These are phyloP conservation scores for Sepiola atlantica DNA, from an alignment of 2,888 invertebrate genomes.

Conservation along the genomic window DNA sequence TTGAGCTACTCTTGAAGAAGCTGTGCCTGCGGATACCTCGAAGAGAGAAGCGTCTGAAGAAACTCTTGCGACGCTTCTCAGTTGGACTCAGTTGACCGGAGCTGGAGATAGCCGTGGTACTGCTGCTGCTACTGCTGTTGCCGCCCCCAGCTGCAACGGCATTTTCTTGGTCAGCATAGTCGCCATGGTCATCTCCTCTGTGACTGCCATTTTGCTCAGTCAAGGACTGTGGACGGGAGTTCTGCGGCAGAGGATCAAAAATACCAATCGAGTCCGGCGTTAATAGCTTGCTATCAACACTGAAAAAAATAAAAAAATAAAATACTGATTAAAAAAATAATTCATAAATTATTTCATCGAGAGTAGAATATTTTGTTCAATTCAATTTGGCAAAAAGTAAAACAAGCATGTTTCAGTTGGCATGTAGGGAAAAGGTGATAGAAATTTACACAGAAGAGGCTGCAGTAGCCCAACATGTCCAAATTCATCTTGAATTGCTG, in stretches of 20 bases:
- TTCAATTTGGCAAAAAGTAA: too few species aligned
- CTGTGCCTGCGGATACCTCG: slow-evolving; percentile 82
- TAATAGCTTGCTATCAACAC: slow-evolving; percentile 39
- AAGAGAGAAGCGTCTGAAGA: slow-evolving; percentile 84
- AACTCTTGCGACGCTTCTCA: slow-evolving; percentile 80
- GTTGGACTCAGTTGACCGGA: slow-evolving; percentile 53
- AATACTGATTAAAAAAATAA: neutral
- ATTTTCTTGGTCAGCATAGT: slow-evolving; percentile 54
- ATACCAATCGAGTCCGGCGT: slow-evolving; percentile 35
- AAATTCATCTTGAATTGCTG: too few species aligned
- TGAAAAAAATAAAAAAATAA: neutral
- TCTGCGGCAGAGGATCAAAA: slow-evolving; percentile 18
- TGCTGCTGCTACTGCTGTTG: slow-evolving; percentile 42
- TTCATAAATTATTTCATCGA: neutral
- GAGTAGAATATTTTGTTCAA: too few species aligned
- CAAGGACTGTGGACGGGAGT: slow-evolving; percentile 42
- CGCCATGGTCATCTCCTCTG: slow-evolving; percentile 50
- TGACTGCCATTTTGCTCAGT: slow-evolving; percentile 45
- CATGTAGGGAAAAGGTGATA: too few species aligned
- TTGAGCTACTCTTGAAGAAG: slow-evolving; percentile 91
- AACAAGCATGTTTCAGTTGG: too few species aligned
- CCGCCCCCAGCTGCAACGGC: slow-evolving; percentile 19
- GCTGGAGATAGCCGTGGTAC: slow-evolving; percentile 49
- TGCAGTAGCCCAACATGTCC: too few species aligned
- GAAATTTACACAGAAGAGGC: too few species aligned